phyloP scores from a whole-genome alignment of 2,888 invertebrate genomes.

The Zhuqinia jingwanae region DNA sequence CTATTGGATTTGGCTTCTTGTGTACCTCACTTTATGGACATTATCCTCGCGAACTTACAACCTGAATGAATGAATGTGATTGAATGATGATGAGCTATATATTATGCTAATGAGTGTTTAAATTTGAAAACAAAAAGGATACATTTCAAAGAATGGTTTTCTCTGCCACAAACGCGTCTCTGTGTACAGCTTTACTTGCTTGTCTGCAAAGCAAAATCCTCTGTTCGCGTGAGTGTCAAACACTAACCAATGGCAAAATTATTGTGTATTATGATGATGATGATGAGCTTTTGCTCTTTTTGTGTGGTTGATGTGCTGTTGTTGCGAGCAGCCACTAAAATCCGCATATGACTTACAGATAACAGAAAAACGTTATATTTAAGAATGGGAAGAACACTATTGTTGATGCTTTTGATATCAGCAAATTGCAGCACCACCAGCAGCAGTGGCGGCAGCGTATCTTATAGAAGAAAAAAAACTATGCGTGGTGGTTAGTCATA shows the following conservation, averaged over 20 bases:
- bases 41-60: not conserved
- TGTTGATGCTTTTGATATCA: not conserved
- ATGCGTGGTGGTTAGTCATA: too few relatives aligned
- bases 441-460: not conserved
- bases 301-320: constrained; percentile 22
- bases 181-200: constrained; percentile 6
- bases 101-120: constrained; percentile 6
- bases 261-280: too few relatives aligned
- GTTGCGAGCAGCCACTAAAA: constrained; percentile 42
- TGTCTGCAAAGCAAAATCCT: constrained; percentile 42
- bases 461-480: too few relatives aligned
- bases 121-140: constrained; percentile 44
- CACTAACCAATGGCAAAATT: constrained; percentile 31
- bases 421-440: not conserved
- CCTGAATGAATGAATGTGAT: not conserved
- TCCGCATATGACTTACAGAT: not conserved
- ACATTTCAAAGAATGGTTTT: constrained; percentile 8
- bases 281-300: constrained; percentile 11
- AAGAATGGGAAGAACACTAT: constrained; percentile 15
- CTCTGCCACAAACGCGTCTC: constrained; percentile 20
- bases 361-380: constrained; percentile 28
- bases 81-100: constrained; percentile 4
- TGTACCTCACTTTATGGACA: too few relatives aligned
- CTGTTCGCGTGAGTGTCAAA: constrained; percentile 39
- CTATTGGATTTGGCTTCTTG: too few relatives aligned